phyloP scores from a whole-genome alignment of 23 tunicate species.

The Halocynthia aurantium region DNA sequence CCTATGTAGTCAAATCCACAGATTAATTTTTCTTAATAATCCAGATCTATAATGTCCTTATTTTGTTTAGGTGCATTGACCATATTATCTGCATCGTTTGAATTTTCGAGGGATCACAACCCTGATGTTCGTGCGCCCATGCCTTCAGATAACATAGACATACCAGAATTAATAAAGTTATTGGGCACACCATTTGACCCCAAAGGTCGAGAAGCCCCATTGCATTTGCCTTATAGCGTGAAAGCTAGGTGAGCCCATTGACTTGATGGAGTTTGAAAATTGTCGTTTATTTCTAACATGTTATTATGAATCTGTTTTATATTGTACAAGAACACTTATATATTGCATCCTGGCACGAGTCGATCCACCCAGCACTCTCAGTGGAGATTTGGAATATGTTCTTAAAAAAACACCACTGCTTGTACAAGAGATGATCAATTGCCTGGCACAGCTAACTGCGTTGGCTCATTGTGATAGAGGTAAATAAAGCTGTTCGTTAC shows the following conservation, averaged over 20 bases:
- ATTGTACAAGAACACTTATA: conserved; percentile 32
- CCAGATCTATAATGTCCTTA: too few relatives aligned
- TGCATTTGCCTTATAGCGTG: conserved; percentile 84
- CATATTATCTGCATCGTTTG: conserved; percentile 90
- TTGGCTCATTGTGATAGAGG: conserved; percentile 71
- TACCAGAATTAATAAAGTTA: conserved; percentile 66
- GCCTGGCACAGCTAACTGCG: conserved; percentile 69
- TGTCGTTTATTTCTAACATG: too few relatives aligned
- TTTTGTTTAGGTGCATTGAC: conserved; percentile 28
- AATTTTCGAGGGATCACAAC: conserved; percentile 78
- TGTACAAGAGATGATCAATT: conserved; percentile 86
- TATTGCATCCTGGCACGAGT: conserved; percentile 65
- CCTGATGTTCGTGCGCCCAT: conserved; percentile 74
- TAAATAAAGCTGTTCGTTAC: neutral
- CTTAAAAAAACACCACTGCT: conserved; percentile 59
- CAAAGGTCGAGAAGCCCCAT: conserved; percentile 78
- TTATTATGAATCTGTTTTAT: too few relatives aligned
- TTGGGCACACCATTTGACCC: conserved; percentile 43
- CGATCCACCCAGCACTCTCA: conserved; percentile 36
- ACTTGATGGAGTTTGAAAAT: too few relatives aligned
- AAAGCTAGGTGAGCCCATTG: conserved; percentile 30
- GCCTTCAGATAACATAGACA: conserved; percentile 76
- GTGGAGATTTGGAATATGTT: conserved; percentile 69
- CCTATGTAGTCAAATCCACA: too few relatives aligned
- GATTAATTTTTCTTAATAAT: too few relatives aligned